Base-by-base conservation (phyloP, 2,888 invertebrate species). In the Slavum lentiscoides region DNA sequence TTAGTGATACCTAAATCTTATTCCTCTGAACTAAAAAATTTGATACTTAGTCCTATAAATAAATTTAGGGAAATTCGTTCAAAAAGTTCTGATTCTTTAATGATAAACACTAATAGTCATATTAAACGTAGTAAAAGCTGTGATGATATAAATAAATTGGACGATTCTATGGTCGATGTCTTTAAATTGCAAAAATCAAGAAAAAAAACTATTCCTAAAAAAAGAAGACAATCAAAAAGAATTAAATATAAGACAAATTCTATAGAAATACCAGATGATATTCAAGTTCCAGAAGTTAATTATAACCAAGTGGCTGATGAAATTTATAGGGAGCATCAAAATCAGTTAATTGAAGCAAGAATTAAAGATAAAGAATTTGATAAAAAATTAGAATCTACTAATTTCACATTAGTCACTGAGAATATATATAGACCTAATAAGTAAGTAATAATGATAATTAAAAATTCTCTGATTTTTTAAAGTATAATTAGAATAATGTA, bases 381-480 rank as follows among this genome's bases (percentile, higher is more conserved):
- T 64, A 23, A 80, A 72, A 64, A 53, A n/a, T 64, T 80, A 43
- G 62, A 72, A 62, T 39, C 64, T 58, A 70, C 70, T 1, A 80
- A 80, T 58, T 80, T 80, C 13, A 72, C 80, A 58, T 72, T 80
- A 43, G 49, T 80, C 59, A 72, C 72, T 58, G 80, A 80, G 72
- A 80, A 80, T 58, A 3, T 80, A n/a, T 80, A 80, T 17, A 72
- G 72, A 66, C 80, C 74, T 49, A 59, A 64, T 74, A 74, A 39
- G 66, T 76, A 75, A 81, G 62, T 69, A 55, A 64, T 61, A 30
- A 55, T 3, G 21, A 13, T 49, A 19, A 55, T 55, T 4, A 53
- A 17, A 53, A 19, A 43, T 43, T 2, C 43, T 43, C 43, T 4
- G 43, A 43, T 43, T 43, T 43, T 43, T 43, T 43, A 4, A 43